These are phyloP conservation scores for Pemphigus obesinymphae DNA, from an alignment of 1,140 invertebrate genomes.

Conservation along the genomic window DNA sequence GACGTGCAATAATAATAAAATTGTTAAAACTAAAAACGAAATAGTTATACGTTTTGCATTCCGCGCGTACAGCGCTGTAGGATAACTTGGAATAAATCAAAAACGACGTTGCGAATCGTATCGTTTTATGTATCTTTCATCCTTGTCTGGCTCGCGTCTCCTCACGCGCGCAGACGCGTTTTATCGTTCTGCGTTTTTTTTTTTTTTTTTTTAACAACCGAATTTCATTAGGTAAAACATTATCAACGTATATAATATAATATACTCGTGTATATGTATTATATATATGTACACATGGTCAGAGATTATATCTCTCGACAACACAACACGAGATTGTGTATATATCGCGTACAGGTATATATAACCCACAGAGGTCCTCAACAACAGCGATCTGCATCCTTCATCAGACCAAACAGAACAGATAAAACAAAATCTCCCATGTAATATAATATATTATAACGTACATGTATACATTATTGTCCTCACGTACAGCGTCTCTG, in stretches of 20 bases:
- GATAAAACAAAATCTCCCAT: neutral
- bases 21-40: neutral
- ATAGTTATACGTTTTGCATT: neutral
- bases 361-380: too few relatives aligned
- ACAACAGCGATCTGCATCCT: neutral
- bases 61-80: neutral
- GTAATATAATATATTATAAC: neutral
- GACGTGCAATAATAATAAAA: neutral
- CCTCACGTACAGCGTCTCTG: neutral
- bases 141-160: neutral
- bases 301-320: constrained; percentile 23
- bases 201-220: constrained; percentile 7
- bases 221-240: constrained; percentile 26
- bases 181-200: neutral
- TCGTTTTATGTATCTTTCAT: constrained; percentile 16
- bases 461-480: neutral
- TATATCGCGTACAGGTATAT: neutral
- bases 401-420: neutral
- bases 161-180: neutral
- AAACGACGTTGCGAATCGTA: constrained; percentile 32
- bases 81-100: neutral
- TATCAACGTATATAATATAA: neutral
- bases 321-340: neutral
- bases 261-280: neutral
- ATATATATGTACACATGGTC: neutral